A percentile compares a stretch with the other conserved stretches of the same genome.
Conservation (phyloP, 1,140 invertebrate species). For the Drosophila trapezifrons region DNA sequence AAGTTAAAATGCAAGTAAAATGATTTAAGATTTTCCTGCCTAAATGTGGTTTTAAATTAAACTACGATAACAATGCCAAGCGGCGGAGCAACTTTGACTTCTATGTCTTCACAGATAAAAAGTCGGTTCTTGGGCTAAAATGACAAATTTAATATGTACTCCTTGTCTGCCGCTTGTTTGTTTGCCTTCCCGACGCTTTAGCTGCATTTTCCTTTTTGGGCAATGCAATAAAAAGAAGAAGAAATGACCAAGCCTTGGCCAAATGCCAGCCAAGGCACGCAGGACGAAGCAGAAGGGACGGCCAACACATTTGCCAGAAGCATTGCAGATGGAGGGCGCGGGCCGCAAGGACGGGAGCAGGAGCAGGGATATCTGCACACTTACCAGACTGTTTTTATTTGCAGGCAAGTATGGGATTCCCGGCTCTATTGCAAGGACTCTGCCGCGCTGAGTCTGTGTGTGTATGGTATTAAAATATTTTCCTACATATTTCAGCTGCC, state of each 20-base stretch:
- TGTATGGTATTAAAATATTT: constrained; percentile 75
- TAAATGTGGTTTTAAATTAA: constrained; percentile 46
- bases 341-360: background rate
- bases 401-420: constrained; percentile 48
- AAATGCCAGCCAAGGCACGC: constrained; percentile 56
- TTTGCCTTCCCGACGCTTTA: constrained; percentile 58
- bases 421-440: constrained; percentile 18
- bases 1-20: no score
- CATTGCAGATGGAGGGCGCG: constrained; percentile 41
- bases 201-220: constrained; percentile 55
- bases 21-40: constrained; percentile 1
- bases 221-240: constrained; percentile 33
- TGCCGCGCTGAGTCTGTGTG: constrained; percentile 22
- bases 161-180: constrained; percentile 61
- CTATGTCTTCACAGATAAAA: constrained; percentile 15
- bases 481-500: constrained; percentile 75
- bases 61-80: constrained; percentile 10
- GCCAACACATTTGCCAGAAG: constrained; percentile 51
- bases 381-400: constrained; percentile 63
- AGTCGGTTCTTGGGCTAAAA: constrained; percentile 55
- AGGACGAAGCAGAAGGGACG: constrained; percentile 24
- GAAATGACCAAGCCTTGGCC: constrained; percentile 50
- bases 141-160: constrained; percentile 79
- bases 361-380: constrained; percentile 38
- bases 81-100: constrained; percentile 36